These are phyloP conservation scores for Gari tellinella DNA, from an alignment of 2,888 invertebrate species.

Conservation along the genomic window DNA sequence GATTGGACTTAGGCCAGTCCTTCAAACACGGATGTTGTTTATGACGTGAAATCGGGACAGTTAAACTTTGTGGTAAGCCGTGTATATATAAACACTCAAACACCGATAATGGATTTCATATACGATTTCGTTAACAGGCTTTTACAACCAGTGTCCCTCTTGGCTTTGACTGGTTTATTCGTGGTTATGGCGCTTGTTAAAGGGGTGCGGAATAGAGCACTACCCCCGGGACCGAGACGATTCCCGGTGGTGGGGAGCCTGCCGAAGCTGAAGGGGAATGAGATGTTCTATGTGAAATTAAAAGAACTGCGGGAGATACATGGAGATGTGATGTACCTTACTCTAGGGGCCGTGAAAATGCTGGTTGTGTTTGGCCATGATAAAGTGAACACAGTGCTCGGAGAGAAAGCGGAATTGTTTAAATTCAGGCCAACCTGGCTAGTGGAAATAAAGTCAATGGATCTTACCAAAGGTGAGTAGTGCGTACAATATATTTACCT, in stretches of 20 bases:
- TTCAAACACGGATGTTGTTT: no score
- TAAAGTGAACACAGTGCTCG: constrained; percentile 32
- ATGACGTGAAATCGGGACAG: no score
- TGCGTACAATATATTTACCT: not conserved
- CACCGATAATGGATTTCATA: no score
- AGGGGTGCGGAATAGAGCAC: not conserved
- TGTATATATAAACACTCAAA: no score
- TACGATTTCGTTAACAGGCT: no score
- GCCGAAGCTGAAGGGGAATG: constrained; percentile 42
- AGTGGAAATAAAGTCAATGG: constrained; percentile 43
- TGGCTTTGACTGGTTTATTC: no score
- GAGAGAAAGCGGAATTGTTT: constrained; percentile 27
- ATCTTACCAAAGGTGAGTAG: constrained; percentile 41
- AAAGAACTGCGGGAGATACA: constrained; percentile 35
- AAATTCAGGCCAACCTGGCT: constrained; percentile 51
- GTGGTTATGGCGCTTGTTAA: no score
- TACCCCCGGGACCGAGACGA: constrained; percentile 41
- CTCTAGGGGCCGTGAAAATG: constrained; percentile 45
- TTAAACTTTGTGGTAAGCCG: no score
- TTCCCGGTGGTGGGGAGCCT: constrained; percentile 46
- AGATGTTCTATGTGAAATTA: constrained; percentile 52
- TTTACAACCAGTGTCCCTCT: no score
- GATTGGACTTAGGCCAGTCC: no score
- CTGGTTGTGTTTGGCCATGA: constrained; percentile 52
- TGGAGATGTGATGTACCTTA: constrained; percentile 43